A percentile compares a stretch with the other conserved stretches of the same genome.
These are phyloP conservation scores for Elaphurus davidianus DNA, from an alignment of 2,113 vertebrate genomes.

Conservation along the genomic window DNA sequence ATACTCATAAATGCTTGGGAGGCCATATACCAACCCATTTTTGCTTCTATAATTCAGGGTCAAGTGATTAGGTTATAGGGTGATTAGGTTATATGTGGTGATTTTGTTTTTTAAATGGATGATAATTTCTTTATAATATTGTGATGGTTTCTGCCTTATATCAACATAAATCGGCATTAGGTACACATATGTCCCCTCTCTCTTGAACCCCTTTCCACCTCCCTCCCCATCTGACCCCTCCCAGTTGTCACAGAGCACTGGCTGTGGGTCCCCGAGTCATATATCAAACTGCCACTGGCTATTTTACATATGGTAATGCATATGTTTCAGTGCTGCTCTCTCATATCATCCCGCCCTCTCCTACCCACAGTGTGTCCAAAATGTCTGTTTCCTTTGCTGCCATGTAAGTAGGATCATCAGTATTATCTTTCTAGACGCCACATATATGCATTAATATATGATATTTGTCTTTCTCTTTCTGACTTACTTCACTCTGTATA, in stretches of 20 bases:
- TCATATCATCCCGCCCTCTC: neutral
- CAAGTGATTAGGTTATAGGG: neutral
- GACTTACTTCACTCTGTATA: neutral
- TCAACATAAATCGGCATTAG: neutral
- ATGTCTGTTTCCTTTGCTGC: neutral
- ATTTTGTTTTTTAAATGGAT: neutral
- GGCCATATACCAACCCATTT: neutral
- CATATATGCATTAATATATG: neutral
- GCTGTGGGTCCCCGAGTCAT: neutral
- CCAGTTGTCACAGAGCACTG: neutral
- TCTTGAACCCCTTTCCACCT: neutral
- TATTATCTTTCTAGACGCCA: neutral
- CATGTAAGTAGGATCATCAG: neutral
- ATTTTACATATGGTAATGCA: neutral
- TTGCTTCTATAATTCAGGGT: neutral
- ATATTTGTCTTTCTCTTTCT: neutral
- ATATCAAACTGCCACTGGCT: neutral
- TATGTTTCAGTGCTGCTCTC: neutral
- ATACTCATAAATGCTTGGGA: neutral
- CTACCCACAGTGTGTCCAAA: neutral
- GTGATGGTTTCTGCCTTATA: neutral
- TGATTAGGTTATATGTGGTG: neutral
- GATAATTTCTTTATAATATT: neutral
- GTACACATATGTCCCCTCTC: neutral
- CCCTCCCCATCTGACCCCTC: neutral